Conservation (phyloP, 2,113 vertebrate species). For the Eulacestoma nigropectus region DNA sequence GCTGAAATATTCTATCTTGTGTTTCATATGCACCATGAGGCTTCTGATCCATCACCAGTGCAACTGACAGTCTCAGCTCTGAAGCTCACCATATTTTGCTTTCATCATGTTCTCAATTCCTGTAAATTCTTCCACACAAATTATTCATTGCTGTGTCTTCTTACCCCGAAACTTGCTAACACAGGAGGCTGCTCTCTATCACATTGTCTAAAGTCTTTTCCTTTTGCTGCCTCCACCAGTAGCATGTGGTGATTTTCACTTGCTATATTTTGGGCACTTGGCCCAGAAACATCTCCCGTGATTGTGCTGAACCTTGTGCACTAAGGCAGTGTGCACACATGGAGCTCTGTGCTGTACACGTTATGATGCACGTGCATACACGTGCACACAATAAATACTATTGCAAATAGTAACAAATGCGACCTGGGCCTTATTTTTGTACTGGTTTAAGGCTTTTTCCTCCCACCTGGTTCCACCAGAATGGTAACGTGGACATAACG, state of each 20-base stretch:
- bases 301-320: neutral
- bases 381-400: fast-evolving
- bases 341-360: fast-evolving
- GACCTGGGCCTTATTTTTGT: neutral
- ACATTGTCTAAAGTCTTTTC: too few relatives aligned
- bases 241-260: neutral
- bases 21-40: fast-evolving
- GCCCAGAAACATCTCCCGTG: fast-evolving
- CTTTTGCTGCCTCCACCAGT: neutral
- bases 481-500: fast-evolving
- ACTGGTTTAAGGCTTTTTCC: neutral
- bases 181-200: neutral
- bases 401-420: neutral
- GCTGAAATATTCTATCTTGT: neutral
- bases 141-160: neutral
- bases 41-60: neutral
- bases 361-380: fast-evolving
- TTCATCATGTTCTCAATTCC: neutral
- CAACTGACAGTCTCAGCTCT: fast-evolving
- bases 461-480: neutral
- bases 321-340: fast-evolving
- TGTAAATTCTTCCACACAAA: neutral
- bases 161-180: neutral
- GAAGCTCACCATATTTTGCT: neutral
- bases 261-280: neutral